Evolutionary conservation across 2,888 invertebrate genomes (phyloP), one percentile per base, ranked within the genome.

Genomic region (Leptopilina syphax): DNA sequence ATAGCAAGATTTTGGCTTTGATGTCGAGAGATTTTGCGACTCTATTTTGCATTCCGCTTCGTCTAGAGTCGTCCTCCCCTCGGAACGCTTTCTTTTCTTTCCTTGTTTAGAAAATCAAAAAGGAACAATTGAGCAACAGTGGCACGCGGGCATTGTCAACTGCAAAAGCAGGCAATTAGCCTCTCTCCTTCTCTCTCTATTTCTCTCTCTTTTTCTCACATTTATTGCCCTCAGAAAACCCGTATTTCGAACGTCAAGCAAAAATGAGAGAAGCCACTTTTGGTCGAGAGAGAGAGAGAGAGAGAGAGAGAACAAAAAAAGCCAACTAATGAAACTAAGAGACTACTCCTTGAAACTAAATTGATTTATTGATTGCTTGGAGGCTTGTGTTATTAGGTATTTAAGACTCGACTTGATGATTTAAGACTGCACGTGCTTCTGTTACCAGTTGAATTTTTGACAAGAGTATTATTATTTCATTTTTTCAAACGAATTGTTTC

Each of bases 11-110:
- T 18, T 44, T 81, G 84, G 85, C 89, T 90, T 90, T 90, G 90
- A 90, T 88, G 87, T 87, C 77, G 67, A 65, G 81, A 82, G 85
- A 89, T 89, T 50, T 89, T 89, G 89, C 86, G 87, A 81, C 86
- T 90, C 89, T 90, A 90, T 90, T 90, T 90, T 90, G 89, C 90
- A 90, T 90, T 88, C 90, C 90, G 83, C 85, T 84, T 88, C 86
- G 88, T 86, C 86, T 86, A 85, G 83, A 83, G 81, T 70, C 82
- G 65, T 78, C 57, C 77, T 78, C 83, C 79, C 82, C 80, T 65
- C 78, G 79, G 34, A 80, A 44, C 44, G 1, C 82, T 78, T 81
- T 79, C 65, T 34, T 76, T 78, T 80, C 73, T 78, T 63, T 83
- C 85, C 84, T 81, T 81, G 83, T 87, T 84, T 85, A 85, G 86